These are phyloP conservation scores for Dichetophora obliterata DNA, from an alignment of 2,888 invertebrate species.

Conservation along the genomic window DNA sequence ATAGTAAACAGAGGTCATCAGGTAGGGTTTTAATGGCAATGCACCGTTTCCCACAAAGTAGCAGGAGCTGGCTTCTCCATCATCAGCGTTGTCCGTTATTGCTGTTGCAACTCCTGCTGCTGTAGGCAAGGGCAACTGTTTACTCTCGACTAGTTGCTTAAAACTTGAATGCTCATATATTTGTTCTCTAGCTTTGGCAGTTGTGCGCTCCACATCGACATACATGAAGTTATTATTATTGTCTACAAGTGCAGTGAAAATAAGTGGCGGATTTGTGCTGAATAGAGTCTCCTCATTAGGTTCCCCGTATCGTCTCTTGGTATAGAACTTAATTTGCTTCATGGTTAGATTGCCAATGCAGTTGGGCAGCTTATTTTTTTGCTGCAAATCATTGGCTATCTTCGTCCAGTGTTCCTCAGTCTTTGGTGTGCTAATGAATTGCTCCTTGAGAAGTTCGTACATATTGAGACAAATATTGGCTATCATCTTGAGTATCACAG, in stretches of 20 bases:
- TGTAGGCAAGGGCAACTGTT: conserved; percentile 48
- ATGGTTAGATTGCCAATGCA: conserved; percentile 64
- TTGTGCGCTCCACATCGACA: conserved; percentile 61
- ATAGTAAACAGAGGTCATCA: conserved; percentile 57
- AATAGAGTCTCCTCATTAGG: conserved; percentile 50
- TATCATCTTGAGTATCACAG: conserved; percentile 68
- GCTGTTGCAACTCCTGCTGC: conserved; percentile 20
- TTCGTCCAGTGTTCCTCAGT: conserved; percentile 66
- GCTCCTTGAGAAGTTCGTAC: conserved; percentile 66
- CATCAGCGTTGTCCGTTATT: background rate
- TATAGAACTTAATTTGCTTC: conserved; percentile 64
- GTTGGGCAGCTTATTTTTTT: conserved; percentile 60
- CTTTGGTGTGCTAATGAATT: conserved; percentile 66
- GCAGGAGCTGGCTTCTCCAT: conserved; percentile 43
- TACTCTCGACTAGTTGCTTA: conserved; percentile 58
- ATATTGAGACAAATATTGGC: conserved; percentile 67
- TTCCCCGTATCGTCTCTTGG: conserved; percentile 52
- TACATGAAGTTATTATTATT: conserved; percentile 64
- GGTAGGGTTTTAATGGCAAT: conserved; percentile 61
- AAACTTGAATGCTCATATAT: conserved; percentile 64
- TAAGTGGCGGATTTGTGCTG: conserved; percentile 59
- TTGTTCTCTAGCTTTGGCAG: conserved; percentile 57
- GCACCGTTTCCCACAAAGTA: conserved; percentile 61
- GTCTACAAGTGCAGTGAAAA: conserved; percentile 65
- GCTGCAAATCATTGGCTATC: conserved; percentile 62